Evolutionary conservation across 2,113 vertebrate genomes (phyloP), one percentile per base, ranked within the genome.

Genomic region (Siniperca chuatsi): DNA sequence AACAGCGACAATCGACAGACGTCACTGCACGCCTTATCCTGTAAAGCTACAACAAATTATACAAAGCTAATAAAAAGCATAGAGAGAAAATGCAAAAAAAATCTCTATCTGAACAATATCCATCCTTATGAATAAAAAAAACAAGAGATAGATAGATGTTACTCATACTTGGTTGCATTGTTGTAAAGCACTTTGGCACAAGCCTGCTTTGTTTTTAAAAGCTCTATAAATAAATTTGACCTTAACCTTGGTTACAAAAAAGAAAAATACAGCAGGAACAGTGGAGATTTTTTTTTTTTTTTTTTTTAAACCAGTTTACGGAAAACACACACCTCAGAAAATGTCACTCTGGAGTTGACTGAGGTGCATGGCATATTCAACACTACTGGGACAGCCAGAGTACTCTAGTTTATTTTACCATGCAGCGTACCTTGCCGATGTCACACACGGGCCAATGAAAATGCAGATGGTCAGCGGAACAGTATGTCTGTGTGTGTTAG

Each of bases 401-500:
- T 13, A n/a, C 42, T 25, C 25, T 25, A 25, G 25, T 25, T 89
- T 88, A 87, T 89, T 92, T 90, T 78, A 76, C 58, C 78, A 86
- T 44, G 55, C 35, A 65, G 68, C 9, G 29, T 67, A 85, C 58
- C 20, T 33, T 77, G 60, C 60, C 90, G 69, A 82, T 89, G 85
- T 92, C 85, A 92, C 48, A 44, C 52, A 61, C 1, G 61, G 79
- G 70, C 86, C 81, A 92, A n/a, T 8, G 42, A 23, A 75, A 62
- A 79, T n/a, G 15, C 80, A 82, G n/a, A 64, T 71, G 81, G 84
- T 74, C 35, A 72, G 52, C 21, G 1, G 69, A 60, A 65, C 33
- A 44, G 15, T 78, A 37, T 42, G 44, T 79, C 57, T 76, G 58
- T 66, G 12, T 52, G 58, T 15, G 16, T 57, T 42, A 46, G 60